Percentiles rank a stretch among this genome's conserved stretches.
Conservation (phyloP, 2,888 invertebrate genomes). For the Pachydiplax longipennis region DNA sequence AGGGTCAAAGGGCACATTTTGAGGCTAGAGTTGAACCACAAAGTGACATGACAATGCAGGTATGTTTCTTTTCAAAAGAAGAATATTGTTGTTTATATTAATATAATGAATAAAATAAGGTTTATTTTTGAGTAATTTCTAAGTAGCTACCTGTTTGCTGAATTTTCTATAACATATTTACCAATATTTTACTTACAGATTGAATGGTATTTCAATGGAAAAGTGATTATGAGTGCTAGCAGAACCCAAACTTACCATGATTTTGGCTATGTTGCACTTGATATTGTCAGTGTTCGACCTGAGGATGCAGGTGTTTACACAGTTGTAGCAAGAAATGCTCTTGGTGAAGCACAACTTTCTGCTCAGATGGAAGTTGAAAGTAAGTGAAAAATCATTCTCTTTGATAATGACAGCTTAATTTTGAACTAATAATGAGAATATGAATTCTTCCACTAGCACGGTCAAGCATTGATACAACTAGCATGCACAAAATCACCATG, state of each 20-base stretch:
- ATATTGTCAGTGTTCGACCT: slow-evolving; percentile 89
- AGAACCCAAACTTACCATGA: slow-evolving; percentile 95
- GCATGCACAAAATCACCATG: slow-evolving; percentile 85
- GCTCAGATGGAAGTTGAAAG: slow-evolving; percentile 89
- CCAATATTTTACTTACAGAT: slow-evolving; percentile 60
- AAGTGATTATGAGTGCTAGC: slow-evolving; percentile 85
- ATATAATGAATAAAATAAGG: slow-evolving; percentile 49
- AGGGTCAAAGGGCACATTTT: slow-evolving; percentile 93
- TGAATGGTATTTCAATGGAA: slow-evolving; percentile 97
- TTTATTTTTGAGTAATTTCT: too few relatives aligned
- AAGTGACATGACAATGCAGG: slow-evolving; percentile 87
- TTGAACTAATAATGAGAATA: not conserved
- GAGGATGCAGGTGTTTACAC: slow-evolving; percentile 95
- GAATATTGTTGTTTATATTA: slow-evolving; percentile 50
- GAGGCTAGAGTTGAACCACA: slow-evolving; percentile 95
- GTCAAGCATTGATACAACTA: slow-evolving; percentile 86
- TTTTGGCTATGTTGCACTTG: slow-evolving; percentile 96
- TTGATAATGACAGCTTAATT: not conserved
- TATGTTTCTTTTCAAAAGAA: slow-evolving; percentile 16
- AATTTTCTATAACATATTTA: too few relatives aligned
- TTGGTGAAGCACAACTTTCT: slow-evolving; percentile 86
- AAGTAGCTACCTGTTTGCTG: not conserved
- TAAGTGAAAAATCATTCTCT: slow-evolving; percentile 63
- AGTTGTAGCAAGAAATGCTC: slow-evolving; percentile 87
- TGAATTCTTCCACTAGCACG: slow-evolving; percentile 69